Conservation (phyloP, 1,140 invertebrate genomes). For the Sycophila sp. region DNA sequence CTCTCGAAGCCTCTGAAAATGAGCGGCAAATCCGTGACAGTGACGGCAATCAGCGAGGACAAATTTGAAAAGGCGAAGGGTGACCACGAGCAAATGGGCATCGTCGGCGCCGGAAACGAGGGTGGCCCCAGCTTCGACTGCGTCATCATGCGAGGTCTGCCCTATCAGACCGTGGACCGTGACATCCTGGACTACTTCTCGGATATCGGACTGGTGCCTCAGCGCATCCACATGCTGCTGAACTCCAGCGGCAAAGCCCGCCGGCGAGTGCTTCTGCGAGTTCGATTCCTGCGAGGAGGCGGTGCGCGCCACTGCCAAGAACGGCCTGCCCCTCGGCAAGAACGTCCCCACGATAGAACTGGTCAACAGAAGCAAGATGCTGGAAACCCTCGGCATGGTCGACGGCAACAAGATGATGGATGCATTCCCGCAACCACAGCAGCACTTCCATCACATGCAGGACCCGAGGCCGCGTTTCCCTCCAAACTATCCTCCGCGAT, state of each 20-base stretch:
- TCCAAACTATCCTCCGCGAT: conserved; percentile 53
- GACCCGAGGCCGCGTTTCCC: conserved; percentile 55
- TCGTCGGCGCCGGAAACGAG: neutral
- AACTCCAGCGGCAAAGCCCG: conserved; percentile 74
- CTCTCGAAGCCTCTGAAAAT: conserved; percentile 68
- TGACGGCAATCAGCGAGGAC: conserved; percentile 66
- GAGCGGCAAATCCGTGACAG: conserved; percentile 68
- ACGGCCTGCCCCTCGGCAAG: conserved; percentile 74
- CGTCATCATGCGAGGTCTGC: conserved; percentile 79
- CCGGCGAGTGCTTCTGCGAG: conserved; percentile 88
- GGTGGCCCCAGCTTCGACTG: conserved; percentile 66
- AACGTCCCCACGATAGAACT: conserved; percentile 74
- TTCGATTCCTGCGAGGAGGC: conserved; percentile 78
- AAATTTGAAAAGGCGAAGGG: conserved; percentile 68
- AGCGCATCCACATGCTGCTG: conserved; percentile 81
- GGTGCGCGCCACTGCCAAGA: conserved; percentile 74
- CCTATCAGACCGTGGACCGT: conserved; percentile 76
- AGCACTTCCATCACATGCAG: conserved; percentile 45
- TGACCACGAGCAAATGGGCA: conserved; percentile 53
- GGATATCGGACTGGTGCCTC: conserved; percentile 78
- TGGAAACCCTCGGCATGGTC: conserved; percentile 58
- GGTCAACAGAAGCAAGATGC: conserved; percentile 73
- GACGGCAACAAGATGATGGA: conserved; percentile 47
- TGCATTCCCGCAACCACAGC: conserved; percentile 39
- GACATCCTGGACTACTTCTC: conserved; percentile 85